Evolutionary conservation across 2,888 invertebrate species (phyloP).

Genomic region (Halocaridina rubra): DNA sequence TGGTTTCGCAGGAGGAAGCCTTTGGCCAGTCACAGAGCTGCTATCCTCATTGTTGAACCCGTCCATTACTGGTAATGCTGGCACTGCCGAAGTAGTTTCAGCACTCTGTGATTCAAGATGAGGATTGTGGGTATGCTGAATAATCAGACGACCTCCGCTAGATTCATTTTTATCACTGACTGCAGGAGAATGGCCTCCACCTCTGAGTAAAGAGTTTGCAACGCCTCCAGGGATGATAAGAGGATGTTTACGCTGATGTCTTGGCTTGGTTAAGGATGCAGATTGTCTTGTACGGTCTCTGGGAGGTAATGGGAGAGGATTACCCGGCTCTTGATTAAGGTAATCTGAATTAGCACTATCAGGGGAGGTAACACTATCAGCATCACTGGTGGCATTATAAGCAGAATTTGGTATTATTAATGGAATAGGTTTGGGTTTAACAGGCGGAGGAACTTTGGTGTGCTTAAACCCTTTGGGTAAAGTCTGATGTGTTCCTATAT

Average conservation of each 20-base stretch:
- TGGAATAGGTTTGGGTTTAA: constrained; percentile 64
- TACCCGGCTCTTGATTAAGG: constrained; percentile 67
- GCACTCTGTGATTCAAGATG: constrained; percentile 48
- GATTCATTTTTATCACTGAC: constrained; percentile 42
- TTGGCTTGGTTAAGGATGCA: constrained; percentile 74
- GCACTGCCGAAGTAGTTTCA: neutral
- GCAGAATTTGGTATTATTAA: constrained; percentile 63
- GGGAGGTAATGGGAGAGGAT: constrained; percentile 84
- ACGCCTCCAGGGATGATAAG: constrained; percentile 77
- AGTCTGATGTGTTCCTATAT: constrained; percentile 54
- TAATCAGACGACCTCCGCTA: constrained; percentile 42
- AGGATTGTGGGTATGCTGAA: constrained; percentile 61
- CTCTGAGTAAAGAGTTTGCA: constrained; percentile 60
- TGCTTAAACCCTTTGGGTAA: constrained; percentile 60
- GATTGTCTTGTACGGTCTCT: constrained; percentile 76
- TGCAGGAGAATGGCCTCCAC: constrained; percentile 39
- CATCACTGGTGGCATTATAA: constrained; percentile 7
- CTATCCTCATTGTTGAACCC: constrained; percentile 1
- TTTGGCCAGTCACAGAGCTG: constrained; percentile 19
- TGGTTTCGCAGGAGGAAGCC: constrained; percentile 63
- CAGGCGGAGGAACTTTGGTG: constrained; percentile 63
- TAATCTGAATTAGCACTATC: constrained; percentile 33
- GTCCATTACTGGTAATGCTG: constrained; percentile 3
- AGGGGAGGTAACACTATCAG: neutral
- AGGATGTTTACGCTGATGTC: constrained; percentile 85